These are phyloP conservation scores for Rhinoraja longicauda DNA, from an alignment of 2,797 vertebrate genomes.

Conservation along the genomic window DNA sequence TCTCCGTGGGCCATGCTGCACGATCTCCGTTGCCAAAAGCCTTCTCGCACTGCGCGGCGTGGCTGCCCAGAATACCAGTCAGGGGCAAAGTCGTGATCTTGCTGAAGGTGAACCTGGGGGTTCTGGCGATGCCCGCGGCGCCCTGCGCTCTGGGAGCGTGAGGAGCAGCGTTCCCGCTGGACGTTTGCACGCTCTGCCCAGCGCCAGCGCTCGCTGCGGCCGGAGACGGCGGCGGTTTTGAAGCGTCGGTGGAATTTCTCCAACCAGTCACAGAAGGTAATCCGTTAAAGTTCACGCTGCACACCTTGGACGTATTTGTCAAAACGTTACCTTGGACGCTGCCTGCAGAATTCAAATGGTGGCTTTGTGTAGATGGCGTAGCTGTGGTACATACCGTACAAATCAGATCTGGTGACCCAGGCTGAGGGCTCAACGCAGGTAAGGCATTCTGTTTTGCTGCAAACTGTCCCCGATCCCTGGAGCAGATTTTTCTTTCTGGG, in stretches of 20 bases:
- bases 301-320: conserved; percentile 40
- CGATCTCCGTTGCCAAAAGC: conserved; percentile 44
- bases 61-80: conserved; percentile 38
- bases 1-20: conserved; percentile 47
- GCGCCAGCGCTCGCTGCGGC: conserved; percentile 38
- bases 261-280: conserved; percentile 53
- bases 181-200: not conserved
- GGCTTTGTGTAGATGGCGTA: conserved; percentile 37
- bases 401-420: not conserved
- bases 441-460: not conserved
- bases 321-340: conserved; percentile 37
- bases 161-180: not conserved
- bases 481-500: not conserved
- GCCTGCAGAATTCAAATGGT: conserved; percentile 38
- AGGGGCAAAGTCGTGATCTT: conserved; percentile 46
- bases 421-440: not conserved
- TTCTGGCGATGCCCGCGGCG: conserved; percentile 42
- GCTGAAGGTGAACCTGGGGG: conserved; percentile 58
- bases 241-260: conserved; percentile 42
- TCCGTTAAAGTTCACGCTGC: conserved; percentile 45
- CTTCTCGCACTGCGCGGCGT: conserved; percentile 34
- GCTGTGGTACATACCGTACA: not conserved
- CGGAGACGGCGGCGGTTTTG: not conserved
- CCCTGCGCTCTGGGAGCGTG: conserved; percentile 47
- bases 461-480: not conserved